phyloP scores from a whole-genome alignment of 2,797 vertebrate species.

The Oreochromis mossambicus region DNA sequence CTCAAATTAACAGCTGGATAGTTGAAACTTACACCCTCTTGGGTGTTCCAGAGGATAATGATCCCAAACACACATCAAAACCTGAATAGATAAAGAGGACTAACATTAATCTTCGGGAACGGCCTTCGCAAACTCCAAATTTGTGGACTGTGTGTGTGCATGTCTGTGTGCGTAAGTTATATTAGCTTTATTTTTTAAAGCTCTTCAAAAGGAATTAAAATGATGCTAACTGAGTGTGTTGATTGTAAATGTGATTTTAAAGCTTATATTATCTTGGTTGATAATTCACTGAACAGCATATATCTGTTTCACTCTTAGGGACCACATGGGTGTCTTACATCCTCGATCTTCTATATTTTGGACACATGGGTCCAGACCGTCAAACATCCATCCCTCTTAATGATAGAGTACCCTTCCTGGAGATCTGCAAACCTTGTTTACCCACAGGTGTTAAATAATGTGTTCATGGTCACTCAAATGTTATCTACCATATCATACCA shows the following conservation, averaged over 20 bases:
- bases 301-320: constrained; percentile 28
- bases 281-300: not conserved
- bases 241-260: not conserved
- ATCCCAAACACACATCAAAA: no score
- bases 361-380: constrained; percentile 25
- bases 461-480: not conserved
- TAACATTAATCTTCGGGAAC: no score
- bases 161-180: no score
- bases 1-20: no score
- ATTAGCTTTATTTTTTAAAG: no score
- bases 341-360: constrained; percentile 66
- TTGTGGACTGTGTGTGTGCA: no score
- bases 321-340: constrained; percentile 72
- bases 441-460: constrained; percentile 10
- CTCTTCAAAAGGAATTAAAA: no score
- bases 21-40: no score
- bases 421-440: not conserved
- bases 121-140: no score
- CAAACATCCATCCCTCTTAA: constrained; percentile 45
- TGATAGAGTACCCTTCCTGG: constrained; percentile 65
- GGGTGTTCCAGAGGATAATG: no score
- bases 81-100: no score
- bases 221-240: no score
- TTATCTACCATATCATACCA: not conserved
- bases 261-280: not conserved